A percentile compares a stretch with the other conserved stretches of the same genome.
phyloP scores from a whole-genome alignment of 2,797 vertebrate genomes.

The Myotis findleyi region DNA sequence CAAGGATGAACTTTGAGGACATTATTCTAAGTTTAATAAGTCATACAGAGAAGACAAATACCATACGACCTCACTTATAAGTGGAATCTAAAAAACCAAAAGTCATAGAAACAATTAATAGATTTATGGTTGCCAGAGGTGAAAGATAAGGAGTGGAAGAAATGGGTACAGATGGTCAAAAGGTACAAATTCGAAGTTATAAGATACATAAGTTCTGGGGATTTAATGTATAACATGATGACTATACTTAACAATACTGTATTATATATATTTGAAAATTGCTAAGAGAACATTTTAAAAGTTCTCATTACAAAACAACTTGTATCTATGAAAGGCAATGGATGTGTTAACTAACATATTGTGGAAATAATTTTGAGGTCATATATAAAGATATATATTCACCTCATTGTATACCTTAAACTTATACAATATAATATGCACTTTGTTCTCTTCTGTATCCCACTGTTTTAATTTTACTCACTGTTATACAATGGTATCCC shows the following conservation, averaged over 20 bases:
- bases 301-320: not conserved
- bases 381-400: not conserved
- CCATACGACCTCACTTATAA: not conserved
- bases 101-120: not conserved
- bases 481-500: not conserved
- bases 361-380: not conserved
- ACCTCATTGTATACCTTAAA: not conserved
- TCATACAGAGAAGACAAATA: not conserved
- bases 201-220: not conserved
- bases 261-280: not conserved
- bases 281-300: not conserved
- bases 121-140: not conserved
- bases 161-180: not conserved
- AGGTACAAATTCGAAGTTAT: not conserved
- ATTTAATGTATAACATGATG: not conserved
- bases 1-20: not conserved
- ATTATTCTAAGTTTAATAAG: not conserved
- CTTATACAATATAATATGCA: not conserved
- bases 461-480: not conserved
- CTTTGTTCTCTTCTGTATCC: not conserved
- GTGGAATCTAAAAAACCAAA: not conserved
- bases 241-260: not conserved
- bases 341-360: not conserved
- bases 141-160: not conserved
- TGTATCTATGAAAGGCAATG: not conserved